Evolutionary conservation across 1,140 invertebrate species (phyloP).

Genomic region (Drosophila nannoptera): DNA sequence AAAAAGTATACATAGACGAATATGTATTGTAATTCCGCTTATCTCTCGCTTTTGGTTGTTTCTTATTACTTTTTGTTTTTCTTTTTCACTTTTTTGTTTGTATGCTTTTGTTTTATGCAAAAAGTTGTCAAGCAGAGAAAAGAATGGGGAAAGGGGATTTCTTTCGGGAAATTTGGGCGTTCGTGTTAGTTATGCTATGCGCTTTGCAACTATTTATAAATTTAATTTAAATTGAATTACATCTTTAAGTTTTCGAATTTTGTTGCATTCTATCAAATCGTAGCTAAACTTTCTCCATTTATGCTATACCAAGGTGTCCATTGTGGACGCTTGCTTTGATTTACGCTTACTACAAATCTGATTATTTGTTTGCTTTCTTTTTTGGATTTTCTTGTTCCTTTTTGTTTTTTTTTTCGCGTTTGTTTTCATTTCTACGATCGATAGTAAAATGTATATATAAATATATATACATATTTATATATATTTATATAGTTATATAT

Average conservation of each 20-base stretch:
- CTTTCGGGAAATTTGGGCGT: conserved; percentile 4
- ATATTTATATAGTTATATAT: conserved; percentile 70
- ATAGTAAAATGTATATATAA: conserved; percentile 76
- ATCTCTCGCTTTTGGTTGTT: conserved; percentile 51
- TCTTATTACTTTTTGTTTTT: conserved; percentile 28
- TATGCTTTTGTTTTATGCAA: conserved; percentile 33
- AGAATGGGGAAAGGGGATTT: conserved; percentile 5
- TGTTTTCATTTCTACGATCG: conserved; percentile 51
- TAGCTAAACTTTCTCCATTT: conserved; percentile 66
- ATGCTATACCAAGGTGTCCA: conserved; percentile 31
- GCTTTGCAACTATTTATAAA: conserved; percentile 75
- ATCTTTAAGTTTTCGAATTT: conserved; percentile 50
- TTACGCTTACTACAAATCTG: conserved; percentile 63
- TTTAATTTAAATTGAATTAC: conserved; percentile 78
- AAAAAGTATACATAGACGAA: conserved; percentile 79
- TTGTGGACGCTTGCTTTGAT: conserved; percentile 62
- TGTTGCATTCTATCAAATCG: conserved; percentile 61
- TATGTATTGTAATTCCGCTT: conserved; percentile 71
- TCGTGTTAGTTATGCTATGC: conserved; percentile 66
- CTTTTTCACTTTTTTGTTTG: background rate
- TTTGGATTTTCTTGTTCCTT: conserved; percentile 39
- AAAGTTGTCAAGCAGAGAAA: conserved; percentile 44
- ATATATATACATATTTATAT: conserved; percentile 50
- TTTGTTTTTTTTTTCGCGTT: conserved; percentile 36
- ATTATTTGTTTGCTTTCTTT: conserved; percentile 32